Evolutionary conservation across 2,113 vertebrate species (phyloP).

Genomic region (Oplegnathus fasciatus): DNA sequence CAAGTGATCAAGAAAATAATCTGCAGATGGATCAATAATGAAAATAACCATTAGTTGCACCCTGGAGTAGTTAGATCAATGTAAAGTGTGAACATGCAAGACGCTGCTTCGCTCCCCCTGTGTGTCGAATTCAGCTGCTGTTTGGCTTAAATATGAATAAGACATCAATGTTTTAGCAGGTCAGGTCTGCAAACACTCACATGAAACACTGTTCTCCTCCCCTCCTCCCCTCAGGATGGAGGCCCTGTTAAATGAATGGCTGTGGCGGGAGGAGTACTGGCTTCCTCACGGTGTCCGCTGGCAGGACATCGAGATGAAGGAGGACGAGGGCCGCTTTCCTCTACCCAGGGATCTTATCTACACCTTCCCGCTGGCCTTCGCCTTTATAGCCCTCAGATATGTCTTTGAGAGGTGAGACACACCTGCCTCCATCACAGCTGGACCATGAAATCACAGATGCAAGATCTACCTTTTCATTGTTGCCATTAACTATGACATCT

Average conservation of each 20-base stretch:
- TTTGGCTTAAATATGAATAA: constrained; percentile 50
- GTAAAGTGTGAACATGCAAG: not conserved
- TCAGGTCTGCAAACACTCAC: constrained; percentile 7
- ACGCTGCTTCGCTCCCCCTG: not conserved
- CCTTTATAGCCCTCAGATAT: constrained; percentile 85
- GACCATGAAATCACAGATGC: not conserved
- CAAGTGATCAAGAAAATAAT: not conserved
- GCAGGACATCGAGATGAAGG: constrained; percentile 85
- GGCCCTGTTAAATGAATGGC: constrained; percentile 86
- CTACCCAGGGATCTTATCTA: constrained; percentile 86
- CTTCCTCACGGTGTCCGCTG: constrained; percentile 89
- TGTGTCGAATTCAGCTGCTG: not conserved
- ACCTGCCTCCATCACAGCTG: not conserved
- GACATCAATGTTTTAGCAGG: constrained; percentile 50
- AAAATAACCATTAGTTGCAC: not conserved
- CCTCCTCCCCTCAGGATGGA: constrained; percentile 84
- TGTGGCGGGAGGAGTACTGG: constrained; percentile 91
- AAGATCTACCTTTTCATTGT: not conserved
- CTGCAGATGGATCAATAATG: not conserved
- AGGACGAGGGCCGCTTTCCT: constrained; percentile 82
- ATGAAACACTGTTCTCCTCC: not conserved
- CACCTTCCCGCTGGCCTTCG: constrained; percentile 86
- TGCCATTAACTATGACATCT: not conserved
- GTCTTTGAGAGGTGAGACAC: constrained; percentile 90
- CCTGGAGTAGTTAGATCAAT: not conserved